phyloP scores from a whole-genome alignment of 2,113 vertebrate species.

The Odocoileus virginianus region DNA sequence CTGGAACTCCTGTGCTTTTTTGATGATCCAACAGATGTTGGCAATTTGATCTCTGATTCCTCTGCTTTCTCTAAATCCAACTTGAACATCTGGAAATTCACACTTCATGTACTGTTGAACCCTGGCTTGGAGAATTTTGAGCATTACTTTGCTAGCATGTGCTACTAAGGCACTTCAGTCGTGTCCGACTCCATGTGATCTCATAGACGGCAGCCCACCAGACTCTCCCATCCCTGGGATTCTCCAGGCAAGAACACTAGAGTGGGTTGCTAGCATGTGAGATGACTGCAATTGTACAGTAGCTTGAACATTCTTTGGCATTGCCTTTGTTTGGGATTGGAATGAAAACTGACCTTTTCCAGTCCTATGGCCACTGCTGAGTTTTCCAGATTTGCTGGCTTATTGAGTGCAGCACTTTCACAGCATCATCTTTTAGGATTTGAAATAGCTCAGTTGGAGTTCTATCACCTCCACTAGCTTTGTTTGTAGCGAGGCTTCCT shows the following conservation, averaged over 20 bases:
- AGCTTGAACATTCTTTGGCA: neutral
- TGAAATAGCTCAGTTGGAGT: neutral
- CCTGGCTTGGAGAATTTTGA: neutral
- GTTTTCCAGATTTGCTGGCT: neutral
- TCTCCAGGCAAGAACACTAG: too few species aligned
- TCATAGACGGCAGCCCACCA: too few species aligned
- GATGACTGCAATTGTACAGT: neutral
- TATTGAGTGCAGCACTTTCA: neutral
- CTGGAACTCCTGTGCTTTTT: neutral
- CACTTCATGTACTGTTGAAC: neutral
- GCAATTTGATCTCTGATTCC: neutral
- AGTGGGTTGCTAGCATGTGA: neutral
- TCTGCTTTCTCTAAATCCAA: neutral
- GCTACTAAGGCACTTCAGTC: neutral
- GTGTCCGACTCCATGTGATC: too few species aligned
- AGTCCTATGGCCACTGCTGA: neutral
- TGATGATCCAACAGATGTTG: neutral
- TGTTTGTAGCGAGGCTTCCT: neutral
- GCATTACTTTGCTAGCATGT: neutral
- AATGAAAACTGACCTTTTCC: neutral
- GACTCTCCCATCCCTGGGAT: too few species aligned
- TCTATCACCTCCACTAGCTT: neutral
- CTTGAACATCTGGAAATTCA: neutral
- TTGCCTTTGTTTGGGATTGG: neutral
- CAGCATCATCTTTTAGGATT: neutral